phyloP scores from a whole-genome alignment of 2,797 vertebrate species.

The Enteromius unitaeniatus region DNA sequence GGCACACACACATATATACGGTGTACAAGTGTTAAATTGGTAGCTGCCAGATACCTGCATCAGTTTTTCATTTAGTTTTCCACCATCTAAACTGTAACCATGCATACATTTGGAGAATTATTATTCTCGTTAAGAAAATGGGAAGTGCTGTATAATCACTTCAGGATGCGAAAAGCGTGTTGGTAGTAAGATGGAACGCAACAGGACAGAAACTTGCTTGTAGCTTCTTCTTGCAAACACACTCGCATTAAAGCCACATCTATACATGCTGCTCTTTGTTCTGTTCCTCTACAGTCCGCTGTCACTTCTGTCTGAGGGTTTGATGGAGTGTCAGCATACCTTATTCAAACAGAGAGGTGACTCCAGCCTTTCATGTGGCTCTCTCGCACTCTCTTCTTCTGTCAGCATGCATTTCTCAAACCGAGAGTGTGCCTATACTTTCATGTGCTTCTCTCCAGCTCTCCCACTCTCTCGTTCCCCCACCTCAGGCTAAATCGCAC shows the following conservation, averaged over 20 bases:
- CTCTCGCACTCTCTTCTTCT: slow-evolving; percentile 38
- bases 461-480: slow-evolving; percentile 25
- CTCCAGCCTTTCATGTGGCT: slow-evolving; percentile 37
- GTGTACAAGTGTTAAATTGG: slow-evolving; percentile 26
- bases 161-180: background rate
- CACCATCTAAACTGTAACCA: background rate
- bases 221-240: slow-evolving; percentile 17
- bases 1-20: background rate
- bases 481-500: slow-evolving; percentile 41
- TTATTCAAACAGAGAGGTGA: slow-evolving; percentile 64
- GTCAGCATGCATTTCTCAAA: slow-evolving; percentile 69
- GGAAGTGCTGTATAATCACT: background rate
- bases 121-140: slow-evolving; percentile 10
- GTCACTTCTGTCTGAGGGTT: slow-evolving; percentile 52
- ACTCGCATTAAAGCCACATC: background rate
- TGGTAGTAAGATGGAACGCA: background rate
- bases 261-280: slow-evolving; percentile 29
- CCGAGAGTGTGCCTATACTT: slow-evolving; percentile 52
- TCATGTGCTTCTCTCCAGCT: slow-evolving; percentile 19
- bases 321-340: slow-evolving; percentile 68
- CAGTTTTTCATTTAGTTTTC: slow-evolving; percentile 1
- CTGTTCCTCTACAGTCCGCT: slow-evolving; percentile 31
- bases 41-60: slow-evolving; percentile 21
- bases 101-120: background rate
- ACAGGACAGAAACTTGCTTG: slow-evolving; percentile 1